These are phyloP conservation scores for Orthonevra nobilis DNA, from an alignment of 2,888 invertebrate genomes.

Conservation along the genomic window DNA sequence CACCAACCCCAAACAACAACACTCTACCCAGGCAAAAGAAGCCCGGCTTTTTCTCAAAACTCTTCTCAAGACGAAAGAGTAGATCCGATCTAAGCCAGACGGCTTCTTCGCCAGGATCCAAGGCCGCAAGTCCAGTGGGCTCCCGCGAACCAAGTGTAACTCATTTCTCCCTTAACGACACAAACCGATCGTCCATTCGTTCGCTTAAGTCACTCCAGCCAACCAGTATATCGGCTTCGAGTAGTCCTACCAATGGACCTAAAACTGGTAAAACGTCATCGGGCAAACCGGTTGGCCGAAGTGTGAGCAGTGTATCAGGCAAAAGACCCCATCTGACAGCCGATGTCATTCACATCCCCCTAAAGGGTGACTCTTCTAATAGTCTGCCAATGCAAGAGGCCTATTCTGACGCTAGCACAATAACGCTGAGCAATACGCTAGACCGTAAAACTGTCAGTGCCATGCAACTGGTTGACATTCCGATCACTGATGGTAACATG, in stretches of 20 bases:
- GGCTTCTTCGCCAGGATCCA: constrained; percentile 71
- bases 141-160: constrained; percentile 77
- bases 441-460: constrained; percentile 80
- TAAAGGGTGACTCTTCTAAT: constrained; percentile 83
- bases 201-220: constrained; percentile 76
- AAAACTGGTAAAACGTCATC: constrained; percentile 75
- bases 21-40: constrained; percentile 83
- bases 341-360: constrained; percentile 85
- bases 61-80: constrained; percentile 83
- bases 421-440: constrained; percentile 77
- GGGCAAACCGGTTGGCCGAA: constrained; percentile 82
- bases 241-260: constrained; percentile 76
- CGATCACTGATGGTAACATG: constrained; percentile 81
- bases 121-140: constrained; percentile 72
- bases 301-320: constrained; percentile 84
- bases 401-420: constrained; percentile 79
- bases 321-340: constrained; percentile 83
- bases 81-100: constrained; percentile 80
- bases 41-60: constrained; percentile 84
- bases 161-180: constrained; percentile 76
- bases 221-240: constrained; percentile 77
- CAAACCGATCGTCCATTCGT: constrained; percentile 76
- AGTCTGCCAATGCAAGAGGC: constrained; percentile 81
- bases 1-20: constrained; percentile 80
- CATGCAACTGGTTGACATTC: constrained; percentile 79